Evolutionary conservation across 2,113 vertebrate species (phyloP).

Genomic region (Mormyrus iriodes): DNA sequence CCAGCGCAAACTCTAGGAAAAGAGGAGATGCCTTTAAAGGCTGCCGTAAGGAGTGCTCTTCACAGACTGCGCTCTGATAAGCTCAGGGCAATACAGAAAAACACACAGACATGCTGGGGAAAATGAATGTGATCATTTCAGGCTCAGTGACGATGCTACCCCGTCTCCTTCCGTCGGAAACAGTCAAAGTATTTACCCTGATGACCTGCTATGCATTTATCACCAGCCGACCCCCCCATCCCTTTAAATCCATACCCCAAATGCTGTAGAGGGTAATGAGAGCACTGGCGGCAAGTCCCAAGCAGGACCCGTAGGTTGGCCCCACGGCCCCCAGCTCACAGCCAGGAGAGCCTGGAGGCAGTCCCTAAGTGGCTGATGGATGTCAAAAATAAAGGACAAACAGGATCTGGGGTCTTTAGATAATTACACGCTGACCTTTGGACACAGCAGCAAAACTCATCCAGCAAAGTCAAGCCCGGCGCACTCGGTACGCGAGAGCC

Average conservation of each 20-base stretch:
- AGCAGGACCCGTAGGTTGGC: background rate
- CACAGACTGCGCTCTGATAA: background rate
- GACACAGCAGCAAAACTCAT: background rate
- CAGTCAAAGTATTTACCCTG: background rate
- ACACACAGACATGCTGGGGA: background rate
- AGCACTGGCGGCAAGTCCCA: background rate
- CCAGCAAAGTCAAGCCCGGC: background rate
- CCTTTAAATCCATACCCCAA: background rate
- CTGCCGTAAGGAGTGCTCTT: background rate
- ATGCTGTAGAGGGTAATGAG: background rate
- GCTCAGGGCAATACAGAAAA: background rate
- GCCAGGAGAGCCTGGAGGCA: background rate
- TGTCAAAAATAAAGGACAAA: background rate
- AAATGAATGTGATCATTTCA: background rate
- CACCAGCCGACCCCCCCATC: background rate
- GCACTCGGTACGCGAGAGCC: background rate
- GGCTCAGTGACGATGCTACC: background rate
- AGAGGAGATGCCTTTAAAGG: background rate
- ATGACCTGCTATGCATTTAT: background rate
- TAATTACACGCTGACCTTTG: slow-evolving; percentile 9
- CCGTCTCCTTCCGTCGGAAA: background rate
- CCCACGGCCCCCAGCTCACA: background rate
- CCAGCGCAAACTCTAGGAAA: background rate
- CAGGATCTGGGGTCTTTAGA: background rate
- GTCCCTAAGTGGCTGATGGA: background rate